These are phyloP conservation scores for Nasonia giraulti DNA, from an alignment of 1,140 invertebrate species.

Conservation along the genomic window DNA sequence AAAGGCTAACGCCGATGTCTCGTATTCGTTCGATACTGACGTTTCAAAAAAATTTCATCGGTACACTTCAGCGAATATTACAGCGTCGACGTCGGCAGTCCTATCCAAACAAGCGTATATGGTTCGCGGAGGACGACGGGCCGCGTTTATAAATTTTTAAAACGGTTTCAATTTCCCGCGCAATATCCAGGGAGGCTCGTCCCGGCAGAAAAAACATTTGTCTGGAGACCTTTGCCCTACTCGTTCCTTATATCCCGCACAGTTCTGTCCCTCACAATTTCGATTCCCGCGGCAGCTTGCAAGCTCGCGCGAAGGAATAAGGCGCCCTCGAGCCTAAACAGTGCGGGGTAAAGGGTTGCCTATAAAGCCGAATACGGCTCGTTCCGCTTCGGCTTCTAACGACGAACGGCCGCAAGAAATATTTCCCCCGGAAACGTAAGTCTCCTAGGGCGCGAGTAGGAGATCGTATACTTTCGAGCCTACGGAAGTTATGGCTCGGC, in stretches of 20 bases:
- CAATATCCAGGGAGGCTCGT: too few species aligned
- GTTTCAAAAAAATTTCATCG: too few species aligned
- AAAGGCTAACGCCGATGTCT: neutral
- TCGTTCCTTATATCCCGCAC: too few species aligned
- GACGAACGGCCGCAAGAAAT: conserved; percentile 11
- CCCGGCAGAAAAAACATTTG: too few species aligned
- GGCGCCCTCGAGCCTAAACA: too few species aligned
- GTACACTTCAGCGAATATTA: too few species aligned
- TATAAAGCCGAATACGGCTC: neutral
- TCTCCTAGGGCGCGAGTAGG: neutral
- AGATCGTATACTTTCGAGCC: conserved; percentile 36
- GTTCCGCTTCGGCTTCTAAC: neutral
- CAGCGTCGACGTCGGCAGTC: neutral
- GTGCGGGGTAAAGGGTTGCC: neutral
- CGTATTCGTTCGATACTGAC: neutral
- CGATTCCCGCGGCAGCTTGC: too few species aligned
- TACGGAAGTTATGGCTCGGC: conserved; percentile 14
- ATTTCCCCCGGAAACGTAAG: conserved; percentile 2
- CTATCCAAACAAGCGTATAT: neutral
- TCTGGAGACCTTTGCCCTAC: too few species aligned
- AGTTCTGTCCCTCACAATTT: too few species aligned
- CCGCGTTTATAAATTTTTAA: neutral
- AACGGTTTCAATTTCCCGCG: too few species aligned
- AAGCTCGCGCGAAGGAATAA: too few species aligned
- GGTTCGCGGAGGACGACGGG: neutral